Evolutionary conservation across 2,113 vertebrate species (phyloP).

Genomic region (Cynoglossus semilaevis): DNA sequence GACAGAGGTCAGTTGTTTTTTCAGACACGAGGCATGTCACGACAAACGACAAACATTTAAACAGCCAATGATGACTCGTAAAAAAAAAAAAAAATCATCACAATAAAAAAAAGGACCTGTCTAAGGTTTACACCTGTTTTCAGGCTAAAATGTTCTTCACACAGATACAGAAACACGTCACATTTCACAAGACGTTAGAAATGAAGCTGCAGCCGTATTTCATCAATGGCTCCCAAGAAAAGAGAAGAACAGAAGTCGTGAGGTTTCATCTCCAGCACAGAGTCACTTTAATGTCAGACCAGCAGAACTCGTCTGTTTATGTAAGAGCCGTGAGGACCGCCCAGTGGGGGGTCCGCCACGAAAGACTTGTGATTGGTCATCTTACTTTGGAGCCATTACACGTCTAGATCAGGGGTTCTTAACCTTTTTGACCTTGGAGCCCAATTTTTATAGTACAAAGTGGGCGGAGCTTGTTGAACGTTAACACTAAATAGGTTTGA

Average conservation of each 20-base stretch:
- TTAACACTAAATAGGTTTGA: no score
- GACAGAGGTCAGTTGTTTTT: slow-evolving; percentile 70
- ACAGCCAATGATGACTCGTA: slow-evolving; percentile 11
- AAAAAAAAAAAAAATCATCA: slow-evolving; percentile 1
- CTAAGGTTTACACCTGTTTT: not conserved
- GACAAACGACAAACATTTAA: slow-evolving; percentile 24
- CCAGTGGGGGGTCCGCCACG: slow-evolving; percentile 41
- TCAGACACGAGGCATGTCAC: slow-evolving; percentile 16
- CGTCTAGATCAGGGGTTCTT: no score
- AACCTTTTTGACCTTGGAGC: no score
- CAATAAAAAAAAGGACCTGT: slow-evolving; percentile 11
- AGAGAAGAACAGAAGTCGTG: slow-evolving; percentile 7
- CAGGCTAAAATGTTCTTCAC: not conserved
- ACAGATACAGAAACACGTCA: slow-evolving; percentile 11
- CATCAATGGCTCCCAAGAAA: slow-evolving; percentile 53
- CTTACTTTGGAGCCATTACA: slow-evolving; percentile 55
- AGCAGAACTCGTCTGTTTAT: slow-evolving; percentile 10
- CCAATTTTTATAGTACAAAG: no score
- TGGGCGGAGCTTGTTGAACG: no score
- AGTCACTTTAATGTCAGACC: slow-evolving; percentile 20
- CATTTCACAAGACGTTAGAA: not conserved
- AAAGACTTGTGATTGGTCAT: slow-evolving; percentile 28
- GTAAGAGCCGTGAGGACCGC: slow-evolving; percentile 18
- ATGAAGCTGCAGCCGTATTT: not conserved
- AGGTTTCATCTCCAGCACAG: slow-evolving; percentile 7